Evolutionary conservation across 2,113 vertebrate species (phyloP).

Genomic region (Casuarius casuarius): DNA sequence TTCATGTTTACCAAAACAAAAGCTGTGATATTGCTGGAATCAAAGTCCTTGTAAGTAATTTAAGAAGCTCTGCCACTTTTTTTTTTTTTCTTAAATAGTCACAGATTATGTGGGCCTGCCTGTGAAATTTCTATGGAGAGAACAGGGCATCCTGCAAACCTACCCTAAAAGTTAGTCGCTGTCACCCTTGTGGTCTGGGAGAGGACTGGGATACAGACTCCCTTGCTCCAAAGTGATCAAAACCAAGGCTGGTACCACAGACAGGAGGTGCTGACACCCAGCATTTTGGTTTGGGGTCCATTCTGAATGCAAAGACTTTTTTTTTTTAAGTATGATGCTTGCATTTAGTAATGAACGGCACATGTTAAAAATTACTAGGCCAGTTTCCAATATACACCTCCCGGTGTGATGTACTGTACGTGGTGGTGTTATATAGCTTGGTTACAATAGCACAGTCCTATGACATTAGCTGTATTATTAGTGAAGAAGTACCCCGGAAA

Average conservation of each 20-base stretch:
- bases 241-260: neutral
- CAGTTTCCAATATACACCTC: neutral
- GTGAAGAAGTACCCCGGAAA: neutral
- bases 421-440: neutral
- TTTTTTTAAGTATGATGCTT: neutral
- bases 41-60: neutral
- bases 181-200: fast-evolving
- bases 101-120: neutral
- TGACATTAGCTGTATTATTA: neutral
- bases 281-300: neutral
- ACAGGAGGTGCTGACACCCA: neutral
- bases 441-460: neutral
- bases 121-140: neutral
- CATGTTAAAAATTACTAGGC: neutral
- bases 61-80: neutral
- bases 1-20: conserved; percentile 9
- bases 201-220: neutral
- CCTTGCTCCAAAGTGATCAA: neutral
- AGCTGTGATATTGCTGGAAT: neutral
- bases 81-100: neutral
- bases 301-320: neutral
- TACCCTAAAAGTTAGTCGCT: neutral
- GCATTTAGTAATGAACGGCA: neutral
- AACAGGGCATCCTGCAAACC: neutral
- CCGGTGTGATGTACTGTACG: neutral